A percentile compares a stretch with the other conserved stretches of the same genome.
Conservation (phyloP, 1,140 invertebrate species). For the Bombus picipes region DNA sequence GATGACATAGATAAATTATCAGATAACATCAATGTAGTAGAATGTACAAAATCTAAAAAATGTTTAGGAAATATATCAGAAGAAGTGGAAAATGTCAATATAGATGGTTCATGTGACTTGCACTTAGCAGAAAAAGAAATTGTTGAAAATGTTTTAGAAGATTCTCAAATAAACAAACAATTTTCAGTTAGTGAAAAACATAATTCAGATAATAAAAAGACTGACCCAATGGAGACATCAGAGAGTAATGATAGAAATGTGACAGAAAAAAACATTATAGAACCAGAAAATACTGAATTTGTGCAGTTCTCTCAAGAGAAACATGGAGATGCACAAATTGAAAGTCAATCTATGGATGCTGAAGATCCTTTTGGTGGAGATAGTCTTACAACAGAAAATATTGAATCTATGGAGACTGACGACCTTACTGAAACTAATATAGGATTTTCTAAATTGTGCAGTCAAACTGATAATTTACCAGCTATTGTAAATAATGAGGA, state of each 20-base stretch:
- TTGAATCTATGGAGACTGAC: slow-evolving; percentile 73
- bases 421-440: slow-evolving; percentile 59
- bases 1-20: background rate
- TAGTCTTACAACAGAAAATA: slow-evolving; percentile 69
- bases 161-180: slow-evolving; percentile 26
- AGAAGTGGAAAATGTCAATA: background rate
- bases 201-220: slow-evolving; percentile 27
- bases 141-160: slow-evolving; percentile 5
- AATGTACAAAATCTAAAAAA: slow-evolving; percentile 6
- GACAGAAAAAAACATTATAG: slow-evolving; percentile 57
- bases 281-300: slow-evolving; percentile 79
- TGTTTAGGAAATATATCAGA: background rate
- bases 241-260: slow-evolving; percentile 52
- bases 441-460: slow-evolving; percentile 72
- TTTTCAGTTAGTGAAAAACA: slow-evolving; percentile 11
- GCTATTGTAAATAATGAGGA: slow-evolving; percentile 70
- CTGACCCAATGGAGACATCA: slow-evolving; percentile 41
- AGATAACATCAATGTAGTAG: background rate
- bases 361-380: slow-evolving; percentile 81
- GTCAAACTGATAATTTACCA: slow-evolving; percentile 73
- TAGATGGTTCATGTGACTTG: background rate
- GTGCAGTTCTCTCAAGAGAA: slow-evolving; percentile 80
- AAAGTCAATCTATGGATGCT: slow-evolving; percentile 77
- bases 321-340: slow-evolving; percentile 76
- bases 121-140: slow-evolving; percentile 16